A percentile compares a stretch with the other conserved stretches of the same genome.
Conservation (phyloP, 2,113 vertebrate species). For the Oreocharis arfaki region DNA sequence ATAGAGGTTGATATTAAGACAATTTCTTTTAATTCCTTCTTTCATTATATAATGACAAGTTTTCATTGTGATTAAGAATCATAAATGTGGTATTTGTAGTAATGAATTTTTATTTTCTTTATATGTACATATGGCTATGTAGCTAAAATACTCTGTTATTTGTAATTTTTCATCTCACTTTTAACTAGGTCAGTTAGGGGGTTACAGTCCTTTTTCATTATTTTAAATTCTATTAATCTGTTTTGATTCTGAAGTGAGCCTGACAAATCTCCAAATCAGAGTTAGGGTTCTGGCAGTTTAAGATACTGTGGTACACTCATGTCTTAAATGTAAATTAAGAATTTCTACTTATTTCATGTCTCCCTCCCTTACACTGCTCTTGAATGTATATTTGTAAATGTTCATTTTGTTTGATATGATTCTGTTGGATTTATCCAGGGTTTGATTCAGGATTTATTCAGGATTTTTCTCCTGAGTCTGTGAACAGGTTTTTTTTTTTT, state of each 20-base stretch:
- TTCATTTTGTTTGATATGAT: neutral
- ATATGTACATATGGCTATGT: neutral
- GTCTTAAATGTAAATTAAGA: neutral
- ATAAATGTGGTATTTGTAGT: neutral
- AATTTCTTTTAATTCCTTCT: neutral
- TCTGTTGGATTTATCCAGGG: neutral
- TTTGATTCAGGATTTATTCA: neutral
- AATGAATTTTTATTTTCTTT: neutral
- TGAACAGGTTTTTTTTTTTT: neutral
- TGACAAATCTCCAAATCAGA: neutral
- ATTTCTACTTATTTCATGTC: neutral
- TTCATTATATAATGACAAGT: neutral
- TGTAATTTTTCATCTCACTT: neutral
- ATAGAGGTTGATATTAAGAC: neutral
- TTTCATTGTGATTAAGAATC: neutral
- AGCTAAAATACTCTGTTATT: neutral
- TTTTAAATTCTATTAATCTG: neutral
- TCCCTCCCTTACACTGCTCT: neutral
- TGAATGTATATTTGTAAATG: neutral
- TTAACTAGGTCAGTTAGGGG: neutral
- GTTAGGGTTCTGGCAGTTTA: neutral
- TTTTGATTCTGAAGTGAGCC: neutral
- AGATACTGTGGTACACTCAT: neutral
- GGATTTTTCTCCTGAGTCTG: neutral
- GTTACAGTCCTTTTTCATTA: neutral